These are phyloP conservation scores for Rhabdornis inornatus DNA, from an alignment of 2,113 vertebrate species.

Conservation along the genomic window DNA sequence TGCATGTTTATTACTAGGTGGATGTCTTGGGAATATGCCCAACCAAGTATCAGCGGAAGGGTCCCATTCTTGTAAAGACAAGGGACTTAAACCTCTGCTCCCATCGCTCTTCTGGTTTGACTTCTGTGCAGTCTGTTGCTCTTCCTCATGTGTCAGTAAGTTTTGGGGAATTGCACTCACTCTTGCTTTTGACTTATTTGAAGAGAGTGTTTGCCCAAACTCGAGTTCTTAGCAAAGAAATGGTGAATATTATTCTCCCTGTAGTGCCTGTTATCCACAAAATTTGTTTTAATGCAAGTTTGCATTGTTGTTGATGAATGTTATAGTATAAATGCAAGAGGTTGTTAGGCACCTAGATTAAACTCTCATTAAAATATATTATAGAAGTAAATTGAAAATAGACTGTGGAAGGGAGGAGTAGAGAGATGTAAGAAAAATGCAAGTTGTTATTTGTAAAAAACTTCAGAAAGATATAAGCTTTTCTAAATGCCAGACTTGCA, in stretches of 20 bases:
- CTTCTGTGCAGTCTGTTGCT: conserved; percentile 72
- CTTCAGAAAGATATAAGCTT: background rate
- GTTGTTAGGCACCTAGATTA: background rate
- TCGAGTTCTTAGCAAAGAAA: background rate
- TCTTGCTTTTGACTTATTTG: background rate
- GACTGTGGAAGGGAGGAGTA: background rate
- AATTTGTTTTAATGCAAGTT: background rate
- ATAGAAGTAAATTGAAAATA: background rate
- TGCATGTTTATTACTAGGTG: conserved; percentile 56
- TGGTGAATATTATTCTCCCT: background rate
- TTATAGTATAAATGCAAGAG: background rate
- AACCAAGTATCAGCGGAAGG: conserved; percentile 76
- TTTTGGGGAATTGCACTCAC: background rate
- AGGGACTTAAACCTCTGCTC: conserved; percentile 78
- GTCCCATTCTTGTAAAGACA: conserved; percentile 72
- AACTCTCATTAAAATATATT: background rate
- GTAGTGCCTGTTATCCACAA: background rate
- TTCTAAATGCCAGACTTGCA: background rate
- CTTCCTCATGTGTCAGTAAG: conserved; percentile 73
- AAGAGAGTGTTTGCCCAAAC: background rate
- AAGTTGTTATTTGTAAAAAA: background rate
- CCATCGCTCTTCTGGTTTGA: conserved; percentile 57
- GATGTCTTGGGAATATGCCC: conserved; percentile 81
- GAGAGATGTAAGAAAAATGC: background rate
- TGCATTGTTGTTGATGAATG: background rate